Conservation (phyloP, 2,888 invertebrate genomes). For the Napeogenes inachia region DNA sequence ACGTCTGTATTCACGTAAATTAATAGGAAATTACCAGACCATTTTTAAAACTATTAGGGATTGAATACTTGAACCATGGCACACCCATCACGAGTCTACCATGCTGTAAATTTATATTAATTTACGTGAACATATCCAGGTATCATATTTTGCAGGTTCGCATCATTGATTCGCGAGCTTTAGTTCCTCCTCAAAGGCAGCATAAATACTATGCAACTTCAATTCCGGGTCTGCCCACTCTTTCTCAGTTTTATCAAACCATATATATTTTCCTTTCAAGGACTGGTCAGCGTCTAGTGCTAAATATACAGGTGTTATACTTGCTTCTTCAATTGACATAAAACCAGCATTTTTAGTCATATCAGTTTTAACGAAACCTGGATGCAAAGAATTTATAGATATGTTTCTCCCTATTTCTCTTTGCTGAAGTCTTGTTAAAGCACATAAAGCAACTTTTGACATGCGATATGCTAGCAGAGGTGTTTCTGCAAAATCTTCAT, state of each 20-base stretch:
- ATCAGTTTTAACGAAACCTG: conserved; percentile 36
- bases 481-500: conserved; percentile 34
- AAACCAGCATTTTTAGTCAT: conserved; percentile 33
- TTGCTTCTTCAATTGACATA: conserved; percentile 30
- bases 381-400: conserved; percentile 36
- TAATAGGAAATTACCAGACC: too few species aligned
- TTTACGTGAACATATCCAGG: too few species aligned
- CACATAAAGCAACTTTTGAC: conserved; percentile 37
- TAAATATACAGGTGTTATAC: conserved; percentile 32
- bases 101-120: too few species aligned
- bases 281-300: conserved; percentile 37
- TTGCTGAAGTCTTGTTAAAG: conserved; percentile 35
- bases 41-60: too few species aligned
- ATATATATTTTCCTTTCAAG: conserved; percentile 37
- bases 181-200: too few species aligned
- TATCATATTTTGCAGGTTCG: too few species aligned
- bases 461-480: conserved; percentile 32
- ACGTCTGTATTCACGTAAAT: too few species aligned
- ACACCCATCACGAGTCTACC: too few species aligned
- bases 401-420: conserved; percentile 31
- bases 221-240: conserved; percentile 31
- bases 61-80: too few species aligned
- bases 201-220: conserved; percentile 20
- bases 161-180: too few species aligned
- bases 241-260: conserved; percentile 37